phyloP scores from a whole-genome alignment of 92 coral and sea anemone genomes.

The Paramuricea clavata region DNA sequence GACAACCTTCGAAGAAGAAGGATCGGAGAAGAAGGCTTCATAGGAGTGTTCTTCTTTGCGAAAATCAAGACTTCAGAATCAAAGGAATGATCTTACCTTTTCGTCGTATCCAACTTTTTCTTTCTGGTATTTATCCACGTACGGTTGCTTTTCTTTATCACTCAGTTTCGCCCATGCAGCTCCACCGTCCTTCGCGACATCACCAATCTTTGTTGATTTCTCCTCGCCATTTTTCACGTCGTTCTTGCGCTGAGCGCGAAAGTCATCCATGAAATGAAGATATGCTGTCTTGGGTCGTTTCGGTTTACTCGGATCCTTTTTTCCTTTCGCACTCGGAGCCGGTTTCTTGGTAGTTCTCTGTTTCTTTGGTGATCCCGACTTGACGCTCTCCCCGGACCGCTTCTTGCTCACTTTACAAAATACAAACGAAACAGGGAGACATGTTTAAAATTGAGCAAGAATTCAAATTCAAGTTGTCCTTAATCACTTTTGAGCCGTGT shows the following conservation, averaged over 20 bases:
- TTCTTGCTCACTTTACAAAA: constrained; percentile 70
- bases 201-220: constrained; percentile 86
- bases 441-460: constrained; percentile 41
- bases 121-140: background rate
- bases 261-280: constrained; percentile 85
- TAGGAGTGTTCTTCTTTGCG: constrained; percentile 2
- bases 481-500: background rate
- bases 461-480: background rate
- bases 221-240: constrained; percentile 79
- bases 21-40: constrained; percentile 5
- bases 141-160: constrained; percentile 70
- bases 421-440: constrained; percentile 63
- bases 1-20: constrained; percentile 22
- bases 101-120: constrained; percentile 58
- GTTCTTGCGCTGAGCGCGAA: constrained; percentile 77
- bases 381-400: constrained; percentile 77
- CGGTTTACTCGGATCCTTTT: constrained; percentile 20
- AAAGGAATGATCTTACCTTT: constrained; percentile 54
- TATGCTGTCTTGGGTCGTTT: constrained; percentile 94
- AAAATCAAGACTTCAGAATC: background rate
- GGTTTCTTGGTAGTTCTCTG: constrained; percentile 41
- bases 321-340: constrained; percentile 32
- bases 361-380: constrained; percentile 81
- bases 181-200: constrained; percentile 95
- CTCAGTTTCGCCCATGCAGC: constrained; percentile 82